Evolutionary conservation across 2,797 vertebrate species (phyloP).

Genomic region (Tenualosa ilisha): DNA sequence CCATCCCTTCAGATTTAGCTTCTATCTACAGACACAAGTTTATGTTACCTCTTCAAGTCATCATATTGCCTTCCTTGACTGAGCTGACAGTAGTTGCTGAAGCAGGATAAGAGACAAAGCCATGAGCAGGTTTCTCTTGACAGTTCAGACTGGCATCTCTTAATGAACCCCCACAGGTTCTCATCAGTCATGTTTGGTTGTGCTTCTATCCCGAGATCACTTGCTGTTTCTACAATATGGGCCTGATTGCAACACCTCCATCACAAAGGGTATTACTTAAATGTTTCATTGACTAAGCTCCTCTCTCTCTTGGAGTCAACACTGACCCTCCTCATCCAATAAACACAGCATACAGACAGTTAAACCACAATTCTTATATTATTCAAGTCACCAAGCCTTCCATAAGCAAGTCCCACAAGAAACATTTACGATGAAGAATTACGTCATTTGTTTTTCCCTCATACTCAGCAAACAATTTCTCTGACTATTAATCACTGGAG

Average conservation of each 20-base stretch:
- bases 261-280: background rate
- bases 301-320: background rate
- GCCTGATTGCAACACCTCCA: background rate
- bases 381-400: background rate
- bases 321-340: background rate
- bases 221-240: background rate
- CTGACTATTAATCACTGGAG: conserved; percentile 39
- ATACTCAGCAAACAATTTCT: conserved; percentile 35
- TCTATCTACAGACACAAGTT: background rate
- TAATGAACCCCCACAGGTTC: background rate
- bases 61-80: background rate
- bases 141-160: background rate
- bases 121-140: background rate
- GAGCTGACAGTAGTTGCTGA: background rate
- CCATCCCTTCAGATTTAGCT: too few relatives aligned
- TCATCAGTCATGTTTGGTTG: conserved; percentile 2
- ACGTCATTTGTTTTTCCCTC: conserved; percentile 18
- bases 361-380: background rate
- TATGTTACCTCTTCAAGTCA: background rate
- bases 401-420: background rate
- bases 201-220: background rate
- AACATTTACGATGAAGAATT: conserved; percentile 37
- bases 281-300: background rate
- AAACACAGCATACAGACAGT: background rate
- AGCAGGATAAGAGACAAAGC: background rate